Conservation (phyloP, 2,888 invertebrate genomes). For the Biston betularia region DNA sequence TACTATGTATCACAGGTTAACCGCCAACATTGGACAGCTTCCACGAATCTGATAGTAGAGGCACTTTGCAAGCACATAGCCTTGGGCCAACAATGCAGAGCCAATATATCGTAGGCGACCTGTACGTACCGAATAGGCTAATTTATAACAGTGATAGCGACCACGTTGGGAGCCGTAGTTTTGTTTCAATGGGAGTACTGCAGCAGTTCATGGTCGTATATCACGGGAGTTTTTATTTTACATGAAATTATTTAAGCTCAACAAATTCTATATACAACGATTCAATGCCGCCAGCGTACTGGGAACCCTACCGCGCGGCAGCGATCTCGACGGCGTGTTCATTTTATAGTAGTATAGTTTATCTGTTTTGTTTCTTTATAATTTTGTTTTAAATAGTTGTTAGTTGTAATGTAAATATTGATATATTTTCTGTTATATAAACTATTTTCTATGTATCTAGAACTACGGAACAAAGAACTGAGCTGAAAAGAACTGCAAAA, state of each 20-base stretch:
- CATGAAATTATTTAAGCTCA: background rate
- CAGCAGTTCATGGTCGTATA: constrained; percentile 3
- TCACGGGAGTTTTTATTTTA: background rate
- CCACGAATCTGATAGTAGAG: constrained; percentile 31
- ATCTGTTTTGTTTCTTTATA: no score
- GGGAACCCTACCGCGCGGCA: no score
- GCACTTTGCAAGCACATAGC: constrained; percentile 33
- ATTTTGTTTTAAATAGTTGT: no score
- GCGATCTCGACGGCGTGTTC: no score
- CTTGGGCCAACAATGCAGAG: constrained; percentile 34
- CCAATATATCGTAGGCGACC: constrained; percentile 35
- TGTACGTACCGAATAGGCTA: constrained; percentile 35
- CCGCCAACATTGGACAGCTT: constrained; percentile 31
- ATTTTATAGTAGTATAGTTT: no score
- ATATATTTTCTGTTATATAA: no score
- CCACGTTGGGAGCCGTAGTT: constrained; percentile 24
- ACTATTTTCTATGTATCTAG: no score
- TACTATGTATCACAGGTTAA: constrained; percentile 33
- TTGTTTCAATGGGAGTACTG: constrained; percentile 18
- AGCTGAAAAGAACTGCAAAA: no score
- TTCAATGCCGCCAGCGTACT: no score
- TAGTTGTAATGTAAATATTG: no score
- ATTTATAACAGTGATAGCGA: constrained; percentile 34
- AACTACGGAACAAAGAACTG: no score
- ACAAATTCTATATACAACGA: no score